These are phyloP conservation scores for Pocillopora meandrina DNA, from an alignment of 92 coral and sea anemone genomes.

Conservation along the genomic window DNA sequence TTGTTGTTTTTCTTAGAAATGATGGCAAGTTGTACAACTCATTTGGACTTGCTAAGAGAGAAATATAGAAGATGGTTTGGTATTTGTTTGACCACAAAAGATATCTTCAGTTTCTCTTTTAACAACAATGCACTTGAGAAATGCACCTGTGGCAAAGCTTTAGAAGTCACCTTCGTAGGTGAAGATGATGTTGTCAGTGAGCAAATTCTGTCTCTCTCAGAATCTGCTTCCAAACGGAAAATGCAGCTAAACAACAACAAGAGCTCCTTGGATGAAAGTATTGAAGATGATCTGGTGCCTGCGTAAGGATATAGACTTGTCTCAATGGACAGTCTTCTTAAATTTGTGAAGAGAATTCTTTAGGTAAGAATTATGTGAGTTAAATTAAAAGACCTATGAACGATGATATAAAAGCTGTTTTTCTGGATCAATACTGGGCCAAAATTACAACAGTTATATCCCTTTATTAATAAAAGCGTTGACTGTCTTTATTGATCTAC, in stretches of 20 bases:
- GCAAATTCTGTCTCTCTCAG: too few species aligned
- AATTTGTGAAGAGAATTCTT: slow-evolving; percentile 18
- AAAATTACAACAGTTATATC: background rate
- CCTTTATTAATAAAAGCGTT: background rate
- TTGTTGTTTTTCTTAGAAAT: too few species aligned
- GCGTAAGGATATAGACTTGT: slow-evolving; percentile 7
- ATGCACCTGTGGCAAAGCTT: too few species aligned
- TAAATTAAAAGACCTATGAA: background rate
- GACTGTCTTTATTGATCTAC: background rate
- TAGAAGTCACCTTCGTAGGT: too few species aligned
- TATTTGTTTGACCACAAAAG: too few species aligned
- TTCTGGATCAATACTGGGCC: background rate
- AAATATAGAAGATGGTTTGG: too few species aligned
- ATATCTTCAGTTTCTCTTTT: too few species aligned
- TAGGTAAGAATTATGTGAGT: background rate
- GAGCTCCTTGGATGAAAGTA: slow-evolving; percentile 20
- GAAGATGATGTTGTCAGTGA: too few species aligned
- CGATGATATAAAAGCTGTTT: background rate
- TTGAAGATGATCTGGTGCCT: background rate
- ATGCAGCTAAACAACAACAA: background rate
- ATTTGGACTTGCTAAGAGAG: too few species aligned
- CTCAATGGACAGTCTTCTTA: slow-evolving; percentile 9
- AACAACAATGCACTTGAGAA: too few species aligned
- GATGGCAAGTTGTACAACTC: too few species aligned
- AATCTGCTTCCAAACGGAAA: slow-evolving; percentile 3